A percentile compares a stretch with the other conserved stretches of the same genome.
These are phyloP conservation scores for Parapsyche elsis DNA, from an alignment of 1,140 invertebrate species.

Conservation along the genomic window DNA sequence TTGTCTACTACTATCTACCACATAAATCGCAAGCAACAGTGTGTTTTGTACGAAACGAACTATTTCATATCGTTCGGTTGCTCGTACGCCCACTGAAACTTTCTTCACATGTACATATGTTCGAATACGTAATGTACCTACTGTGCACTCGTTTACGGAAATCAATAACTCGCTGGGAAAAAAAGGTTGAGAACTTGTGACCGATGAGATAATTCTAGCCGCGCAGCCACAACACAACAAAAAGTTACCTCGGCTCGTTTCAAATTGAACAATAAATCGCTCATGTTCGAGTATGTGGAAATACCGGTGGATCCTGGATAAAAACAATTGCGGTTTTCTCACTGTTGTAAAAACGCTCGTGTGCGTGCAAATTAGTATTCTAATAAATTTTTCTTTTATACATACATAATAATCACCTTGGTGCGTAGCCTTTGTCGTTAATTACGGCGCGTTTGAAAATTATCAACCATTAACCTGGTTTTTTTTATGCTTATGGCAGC, in stretches of 20 bases:
- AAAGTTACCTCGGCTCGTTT: neutral
- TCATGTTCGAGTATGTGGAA: slow-evolving; percentile 10
- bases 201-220: neutral
- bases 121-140: too few species aligned
- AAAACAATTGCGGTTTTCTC: neutral
- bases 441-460: neutral
- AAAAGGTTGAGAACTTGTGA: neutral
- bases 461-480: neutral
- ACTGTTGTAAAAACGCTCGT: neutral
- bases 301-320: neutral
- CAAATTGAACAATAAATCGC: slow-evolving; percentile 11
- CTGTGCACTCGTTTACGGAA: too few species aligned
- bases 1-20: too few species aligned
- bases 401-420: neutral
- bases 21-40: too few species aligned
- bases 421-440: neutral
- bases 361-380: neutral
- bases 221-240: neutral
- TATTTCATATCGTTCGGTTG: too few species aligned
- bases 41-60: too few species aligned
- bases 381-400: neutral
- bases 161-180: too few species aligned
- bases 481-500: neutral
- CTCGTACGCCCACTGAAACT: too few species aligned
- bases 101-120: too few species aligned